A percentile compares a stretch with the other conserved stretches of the same genome.
These are phyloP conservation scores for Salvator merianae DNA, from an alignment of 2,113 vertebrate species.

Conservation along the genomic window DNA sequence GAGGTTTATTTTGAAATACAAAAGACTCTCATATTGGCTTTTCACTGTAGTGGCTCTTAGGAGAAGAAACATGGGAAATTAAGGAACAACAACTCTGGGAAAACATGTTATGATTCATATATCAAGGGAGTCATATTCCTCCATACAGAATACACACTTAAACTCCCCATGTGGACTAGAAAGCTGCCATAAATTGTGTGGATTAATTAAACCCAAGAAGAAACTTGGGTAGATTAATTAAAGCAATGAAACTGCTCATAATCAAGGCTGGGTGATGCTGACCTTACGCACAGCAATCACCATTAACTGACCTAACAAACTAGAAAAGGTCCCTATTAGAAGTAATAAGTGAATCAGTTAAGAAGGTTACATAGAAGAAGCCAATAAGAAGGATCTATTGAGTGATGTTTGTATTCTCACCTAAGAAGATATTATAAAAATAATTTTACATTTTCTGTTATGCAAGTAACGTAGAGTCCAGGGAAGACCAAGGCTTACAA, in stretches of 20 bases:
- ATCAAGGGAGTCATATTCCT: constrained; percentile 58
- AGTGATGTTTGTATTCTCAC: constrained; percentile 22
- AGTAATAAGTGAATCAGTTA: constrained; percentile 34
- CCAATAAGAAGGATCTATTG: constrained; percentile 15
- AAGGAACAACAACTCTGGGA: constrained; percentile 60
- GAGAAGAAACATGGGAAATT: constrained; percentile 65
- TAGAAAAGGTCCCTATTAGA: constrained; percentile 23
- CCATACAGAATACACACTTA: constrained; percentile 38
- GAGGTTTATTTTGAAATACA: constrained; percentile 64
- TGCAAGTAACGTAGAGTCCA: constrained; percentile 43
- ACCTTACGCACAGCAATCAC: constrained; percentile 31
- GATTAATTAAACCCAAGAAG: constrained; percentile 70
- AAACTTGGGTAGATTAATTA: constrained; percentile 68
- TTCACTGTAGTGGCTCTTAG: constrained; percentile 48
- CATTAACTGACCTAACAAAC: constrained; percentile 54
- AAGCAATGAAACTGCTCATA: constrained; percentile 54
- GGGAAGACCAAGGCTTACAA: neutral
- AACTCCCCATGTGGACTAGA: constrained; percentile 45
- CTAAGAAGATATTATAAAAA: constrained; percentile 20
- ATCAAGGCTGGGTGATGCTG: constrained; percentile 37
- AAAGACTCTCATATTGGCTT: constrained; percentile 56
- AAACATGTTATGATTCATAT: constrained; percentile 63
- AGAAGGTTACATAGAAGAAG: neutral
- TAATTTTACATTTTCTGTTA: neutral
- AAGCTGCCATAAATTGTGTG: constrained; percentile 48